These are phyloP conservation scores for Prunella himalayana DNA, from an alignment of 2,113 vertebrate genomes.

Conservation along the genomic window DNA sequence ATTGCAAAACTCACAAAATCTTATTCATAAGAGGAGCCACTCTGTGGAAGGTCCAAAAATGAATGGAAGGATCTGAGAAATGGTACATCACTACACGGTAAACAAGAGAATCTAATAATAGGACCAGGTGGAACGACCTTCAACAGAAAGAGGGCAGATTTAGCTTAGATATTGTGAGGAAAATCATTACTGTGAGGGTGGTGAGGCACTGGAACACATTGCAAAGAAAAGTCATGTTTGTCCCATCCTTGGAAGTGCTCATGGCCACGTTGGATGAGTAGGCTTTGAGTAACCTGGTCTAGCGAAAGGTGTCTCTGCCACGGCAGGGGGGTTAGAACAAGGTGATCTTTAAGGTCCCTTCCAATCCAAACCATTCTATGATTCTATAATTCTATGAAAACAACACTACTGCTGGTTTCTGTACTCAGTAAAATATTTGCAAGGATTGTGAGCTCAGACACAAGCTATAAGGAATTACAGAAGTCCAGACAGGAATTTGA, in stretches of 20 bases:
- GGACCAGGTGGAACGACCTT: background rate
- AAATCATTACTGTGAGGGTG: background rate
- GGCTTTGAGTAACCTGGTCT: background rate
- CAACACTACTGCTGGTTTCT: background rate
- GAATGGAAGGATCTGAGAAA: background rate
- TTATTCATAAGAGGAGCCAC: background rate
- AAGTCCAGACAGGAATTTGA: background rate
- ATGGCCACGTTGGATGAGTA: background rate
- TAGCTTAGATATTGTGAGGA: background rate
- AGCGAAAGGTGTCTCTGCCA: background rate
- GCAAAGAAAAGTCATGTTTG: background rate
- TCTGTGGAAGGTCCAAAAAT: background rate
- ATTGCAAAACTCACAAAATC: background rate
- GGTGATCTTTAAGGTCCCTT: background rate
- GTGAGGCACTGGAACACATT: background rate
- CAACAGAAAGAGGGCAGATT: background rate
- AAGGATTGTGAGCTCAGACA: background rate
- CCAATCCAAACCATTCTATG: background rate
- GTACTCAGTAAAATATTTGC: background rate
- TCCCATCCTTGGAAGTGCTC: background rate
- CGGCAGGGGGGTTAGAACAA: fast-evolving
- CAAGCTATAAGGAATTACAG: background rate
- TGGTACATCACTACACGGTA: background rate
- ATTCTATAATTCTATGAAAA: background rate
- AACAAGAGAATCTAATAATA: background rate